Base-by-base conservation (phyloP, 2,888 invertebrate species). In the Agapostemon virescens region DNA sequence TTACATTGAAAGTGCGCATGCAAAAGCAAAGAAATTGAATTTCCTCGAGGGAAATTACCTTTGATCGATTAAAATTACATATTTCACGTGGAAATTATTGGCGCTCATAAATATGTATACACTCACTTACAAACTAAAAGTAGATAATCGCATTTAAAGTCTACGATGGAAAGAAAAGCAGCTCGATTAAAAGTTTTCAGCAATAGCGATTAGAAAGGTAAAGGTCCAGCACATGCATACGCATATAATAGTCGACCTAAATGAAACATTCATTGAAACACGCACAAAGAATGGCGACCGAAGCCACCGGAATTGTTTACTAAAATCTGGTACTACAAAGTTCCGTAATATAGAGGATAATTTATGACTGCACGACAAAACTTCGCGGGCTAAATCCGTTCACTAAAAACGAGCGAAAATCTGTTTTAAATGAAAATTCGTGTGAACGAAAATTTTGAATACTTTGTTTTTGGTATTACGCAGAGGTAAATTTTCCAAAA, bases 51-150 rank as follows among this genome's bases (percentile, higher is more conserved):
- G n/a, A 36, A 63, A 36, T 63, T 11, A 36, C 36, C 36, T 20
- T 63, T 36, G 30, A 63, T 63, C 63, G 63, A 36, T 63, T 63
- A 33, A 63, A 63, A 63, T 63, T 63, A 63, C 63, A n/a, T 36
- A 63, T 36, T 63, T 63, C 20, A 63, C 63, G 30, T 3, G 63
- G 63, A 63, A 63, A 63, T 63, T 33, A 63, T 33, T 33, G 63
- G 13, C 13, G n/a, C 63, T 63, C 63, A 63, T 63, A 33, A 63
- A 63, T 63, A 63, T 63, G 63, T 63, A 63, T 68, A 33, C 9
- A 49, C 33, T 36, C 45, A 7, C 33, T 68, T 33, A 11, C 26
- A 36, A 68, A 49, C 49, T 68, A 45, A 49, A 68, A 49, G 66
- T 26, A 33, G 33, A 33, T 23, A 45, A 23, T 68, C 45, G 26